Evolutionary conservation across 2,797 vertebrate genomes (phyloP).

Genomic region (Paguma larvata): DNA sequence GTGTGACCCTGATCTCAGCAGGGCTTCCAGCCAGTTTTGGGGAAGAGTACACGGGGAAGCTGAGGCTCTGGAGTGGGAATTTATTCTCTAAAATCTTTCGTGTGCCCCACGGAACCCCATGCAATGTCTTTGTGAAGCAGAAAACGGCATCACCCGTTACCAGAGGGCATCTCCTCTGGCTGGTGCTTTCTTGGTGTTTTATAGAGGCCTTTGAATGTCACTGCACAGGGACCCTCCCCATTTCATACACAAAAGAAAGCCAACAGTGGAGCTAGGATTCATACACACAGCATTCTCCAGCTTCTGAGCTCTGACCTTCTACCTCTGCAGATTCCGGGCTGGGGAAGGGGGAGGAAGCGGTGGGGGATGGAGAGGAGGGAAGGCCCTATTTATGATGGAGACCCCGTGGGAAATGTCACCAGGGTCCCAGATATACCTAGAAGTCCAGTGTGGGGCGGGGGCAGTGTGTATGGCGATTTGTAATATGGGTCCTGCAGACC

Average conservation of each 20-base stretch:
- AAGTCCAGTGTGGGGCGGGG: not conserved
- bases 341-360: too few relatives aligned
- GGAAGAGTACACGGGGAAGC: not conserved
- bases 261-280: not conserved
- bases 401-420: not conserved
- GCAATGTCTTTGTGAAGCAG: not conserved
- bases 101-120: not conserved
- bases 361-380: too few relatives aligned
- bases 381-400: not conserved
- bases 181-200: not conserved
- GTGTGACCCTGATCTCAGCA: not conserved
- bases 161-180: not conserved
- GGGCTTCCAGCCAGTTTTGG: not conserved
- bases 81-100: not conserved
- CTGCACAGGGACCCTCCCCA: not conserved
- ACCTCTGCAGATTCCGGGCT: not conserved
- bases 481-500: not conserved
- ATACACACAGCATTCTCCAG: too few relatives aligned
- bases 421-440: not conserved
- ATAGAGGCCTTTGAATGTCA: rapidly evolving
- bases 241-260: not conserved
- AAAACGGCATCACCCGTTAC: not conserved
- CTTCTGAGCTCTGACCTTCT: not conserved
- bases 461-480: not conserved
- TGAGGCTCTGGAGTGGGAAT: not conserved